Conservation (phyloP, 2,113 vertebrate species). For the Leptocoma aspasia region DNA sequence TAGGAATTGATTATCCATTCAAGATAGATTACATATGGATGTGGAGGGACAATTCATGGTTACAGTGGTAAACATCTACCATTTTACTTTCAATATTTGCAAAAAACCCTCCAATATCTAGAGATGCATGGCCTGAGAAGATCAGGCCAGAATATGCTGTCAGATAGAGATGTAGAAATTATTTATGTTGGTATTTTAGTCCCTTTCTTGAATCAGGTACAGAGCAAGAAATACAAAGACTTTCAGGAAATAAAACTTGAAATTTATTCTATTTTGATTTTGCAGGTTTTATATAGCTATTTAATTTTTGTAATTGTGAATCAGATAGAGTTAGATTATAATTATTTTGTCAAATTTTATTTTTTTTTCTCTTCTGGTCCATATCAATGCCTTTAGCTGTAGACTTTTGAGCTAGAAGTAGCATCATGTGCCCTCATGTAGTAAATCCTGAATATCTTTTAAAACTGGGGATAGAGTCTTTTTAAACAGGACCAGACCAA, state of each 20-base stretch:
- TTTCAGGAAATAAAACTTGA: not conserved
- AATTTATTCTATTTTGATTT: not conserved
- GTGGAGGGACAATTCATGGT: not conserved
- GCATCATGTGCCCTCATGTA: not conserved
- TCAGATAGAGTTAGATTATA: not conserved
- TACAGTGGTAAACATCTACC: not conserved
- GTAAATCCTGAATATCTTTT: not conserved
- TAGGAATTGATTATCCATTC: not conserved
- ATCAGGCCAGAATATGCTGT: not conserved
- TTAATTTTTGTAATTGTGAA: not conserved
- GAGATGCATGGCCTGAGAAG: not conserved
- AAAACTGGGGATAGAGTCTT: not conserved
- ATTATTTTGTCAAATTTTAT: not conserved
- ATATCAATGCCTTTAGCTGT: not conserved
- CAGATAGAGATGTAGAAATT: not conserved
- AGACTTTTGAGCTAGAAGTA: not conserved
- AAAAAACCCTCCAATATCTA: not conserved
- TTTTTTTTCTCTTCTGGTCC: not conserved
- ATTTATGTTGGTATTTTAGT: not conserved
- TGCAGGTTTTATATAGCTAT: not conserved
- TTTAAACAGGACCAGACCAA: not conserved
- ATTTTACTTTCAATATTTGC: not conserved
- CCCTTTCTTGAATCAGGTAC: not conserved
- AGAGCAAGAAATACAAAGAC: not conserved
- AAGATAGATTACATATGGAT: not conserved